Conservation (phyloP, 2,797 vertebrate species). For the Myotis pilosus region DNA sequence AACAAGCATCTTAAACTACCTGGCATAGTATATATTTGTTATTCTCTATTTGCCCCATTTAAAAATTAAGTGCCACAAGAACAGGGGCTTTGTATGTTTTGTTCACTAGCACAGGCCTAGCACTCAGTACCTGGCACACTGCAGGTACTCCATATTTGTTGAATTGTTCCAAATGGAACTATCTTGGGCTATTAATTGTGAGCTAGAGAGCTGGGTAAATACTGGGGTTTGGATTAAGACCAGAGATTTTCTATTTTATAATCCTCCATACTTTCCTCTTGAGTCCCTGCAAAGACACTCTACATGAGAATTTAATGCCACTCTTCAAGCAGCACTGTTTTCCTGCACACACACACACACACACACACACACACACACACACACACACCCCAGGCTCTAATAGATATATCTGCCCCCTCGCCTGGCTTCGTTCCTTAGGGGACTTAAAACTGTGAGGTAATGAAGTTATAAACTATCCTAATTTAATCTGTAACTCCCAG, state of each 20-base stretch:
- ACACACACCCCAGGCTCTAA: neutral
- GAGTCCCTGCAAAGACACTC: neutral
- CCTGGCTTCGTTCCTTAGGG: neutral
- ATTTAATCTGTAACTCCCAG: neutral
- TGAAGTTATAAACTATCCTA: neutral
- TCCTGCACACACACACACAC: too few species aligned
- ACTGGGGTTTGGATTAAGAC: neutral
- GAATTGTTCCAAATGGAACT: conserved; percentile 8
- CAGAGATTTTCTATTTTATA: neutral
- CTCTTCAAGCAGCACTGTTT: neutral
- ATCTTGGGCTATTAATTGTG: neutral
- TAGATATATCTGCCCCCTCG: neutral
- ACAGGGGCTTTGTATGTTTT: neutral
- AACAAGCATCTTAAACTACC: too few species aligned
- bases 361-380: neutral
- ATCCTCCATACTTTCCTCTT: neutral
- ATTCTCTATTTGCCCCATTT: too few species aligned
- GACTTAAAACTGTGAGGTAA: neutral
- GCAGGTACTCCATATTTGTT: neutral
- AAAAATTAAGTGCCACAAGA: too few species aligned
- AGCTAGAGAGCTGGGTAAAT: neutral
- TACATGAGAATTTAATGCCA: neutral
- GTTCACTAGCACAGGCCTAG: neutral
- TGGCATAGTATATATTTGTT: too few species aligned
- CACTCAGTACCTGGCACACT: neutral